Conservation (phyloP, 2,888 invertebrate species). For the Cerastoderma edule region DNA sequence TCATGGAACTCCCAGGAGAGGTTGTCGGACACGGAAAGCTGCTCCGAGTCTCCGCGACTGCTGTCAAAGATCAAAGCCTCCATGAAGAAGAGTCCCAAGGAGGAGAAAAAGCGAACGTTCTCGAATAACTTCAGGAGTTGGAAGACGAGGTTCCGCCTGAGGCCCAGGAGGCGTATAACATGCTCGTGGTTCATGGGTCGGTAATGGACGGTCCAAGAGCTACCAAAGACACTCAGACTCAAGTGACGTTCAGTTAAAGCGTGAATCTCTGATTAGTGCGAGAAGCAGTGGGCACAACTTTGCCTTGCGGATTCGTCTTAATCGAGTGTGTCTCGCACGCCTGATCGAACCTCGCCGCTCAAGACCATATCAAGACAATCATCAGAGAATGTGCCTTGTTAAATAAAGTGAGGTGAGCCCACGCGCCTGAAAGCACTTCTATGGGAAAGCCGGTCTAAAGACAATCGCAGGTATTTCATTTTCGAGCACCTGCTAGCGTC, state of each 20-base stretch:
- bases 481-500: too few species aligned
- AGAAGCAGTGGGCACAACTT: constrained; percentile 56
- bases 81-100: constrained; percentile 86
- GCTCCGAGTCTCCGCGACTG: constrained; percentile 68
- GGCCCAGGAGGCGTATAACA: constrained; percentile 96
- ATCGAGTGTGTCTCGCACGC: constrained; percentile 56
- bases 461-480: too few species aligned
- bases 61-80: constrained; percentile 73
- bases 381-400: too few species aligned
- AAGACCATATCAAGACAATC: constrained; percentile 64
- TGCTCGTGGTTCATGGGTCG: constrained; percentile 90
- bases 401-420: too few species aligned
- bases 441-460: too few species aligned
- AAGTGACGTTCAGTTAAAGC: constrained; percentile 5
- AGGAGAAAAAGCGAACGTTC: constrained; percentile 90
- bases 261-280: constrained; percentile 50
- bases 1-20: constrained; percentile 58
- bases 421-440: too few species aligned
- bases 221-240: constrained; percentile 24
- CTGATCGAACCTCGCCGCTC: constrained; percentile 58
- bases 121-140: constrained; percentile 89
- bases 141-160: constrained; percentile 89
- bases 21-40: constrained; percentile 63
- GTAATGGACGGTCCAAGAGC: constrained; percentile 60
- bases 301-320: constrained; percentile 52